A percentile compares a stretch with the other conserved stretches of the same genome.
phyloP scores from a whole-genome alignment of 2,113 vertebrate genomes.

The Lates calcarifer region DNA sequence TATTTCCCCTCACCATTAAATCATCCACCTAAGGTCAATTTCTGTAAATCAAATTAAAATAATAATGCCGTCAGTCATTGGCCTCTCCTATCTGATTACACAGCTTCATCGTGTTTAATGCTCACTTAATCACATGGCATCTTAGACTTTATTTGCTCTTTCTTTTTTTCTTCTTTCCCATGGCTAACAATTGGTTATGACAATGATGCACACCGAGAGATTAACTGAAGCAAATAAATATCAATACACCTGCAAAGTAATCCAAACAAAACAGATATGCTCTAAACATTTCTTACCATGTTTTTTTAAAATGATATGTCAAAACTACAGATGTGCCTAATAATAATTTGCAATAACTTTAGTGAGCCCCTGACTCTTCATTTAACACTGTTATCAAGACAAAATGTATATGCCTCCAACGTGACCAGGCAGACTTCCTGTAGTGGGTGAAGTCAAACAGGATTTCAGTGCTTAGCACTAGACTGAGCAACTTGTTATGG shows the following conservation, averaged over 20 bases:
- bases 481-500: not conserved
- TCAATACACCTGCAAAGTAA: too few species aligned
- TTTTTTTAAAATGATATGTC: too few species aligned
- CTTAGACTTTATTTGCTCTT: not conserved
- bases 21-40: conserved; percentile 65
- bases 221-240: not conserved
- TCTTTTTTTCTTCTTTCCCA: not conserved
- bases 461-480: too few species aligned
- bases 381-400: too few species aligned
- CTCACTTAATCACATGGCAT: conserved; percentile 42
- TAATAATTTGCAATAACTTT: not conserved
- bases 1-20: conserved; percentile 49
- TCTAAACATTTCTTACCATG: too few species aligned
- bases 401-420: too few species aligned
- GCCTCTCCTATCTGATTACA: conserved; percentile 70
- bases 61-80: conserved; percentile 71
- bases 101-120: conserved; percentile 69
- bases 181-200: not conserved
- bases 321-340: too few species aligned
- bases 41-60: conserved; percentile 64
- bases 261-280: too few species aligned
- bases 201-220: not conserved
- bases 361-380: not conserved
- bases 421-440: too few species aligned
- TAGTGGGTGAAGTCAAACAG: too few species aligned